A percentile compares a stretch with the other conserved stretches of the same genome.
Evolutionary conservation across 2,888 invertebrate genomes (phyloP).

Genomic region (Tipula confusa): DNA sequence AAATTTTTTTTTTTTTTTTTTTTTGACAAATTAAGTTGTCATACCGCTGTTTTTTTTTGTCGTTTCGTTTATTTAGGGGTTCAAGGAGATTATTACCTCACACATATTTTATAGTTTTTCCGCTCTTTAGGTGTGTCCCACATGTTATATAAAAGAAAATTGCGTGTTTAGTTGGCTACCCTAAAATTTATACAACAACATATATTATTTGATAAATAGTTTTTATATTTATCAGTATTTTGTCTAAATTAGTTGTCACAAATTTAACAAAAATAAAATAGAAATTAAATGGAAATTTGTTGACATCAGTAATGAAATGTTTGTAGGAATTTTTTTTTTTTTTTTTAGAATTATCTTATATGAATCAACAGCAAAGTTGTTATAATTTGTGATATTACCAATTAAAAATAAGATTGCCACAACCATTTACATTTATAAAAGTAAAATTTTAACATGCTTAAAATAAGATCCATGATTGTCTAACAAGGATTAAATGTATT

Average conservation of each 20-base stretch:
- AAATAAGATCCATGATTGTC: no score
- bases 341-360: no score
- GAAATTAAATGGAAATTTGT: not conserved
- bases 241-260: not conserved
- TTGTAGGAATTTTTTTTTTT: not conserved
- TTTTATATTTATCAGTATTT: not conserved
- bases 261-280: not conserved
- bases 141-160: not conserved
- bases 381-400: no score
- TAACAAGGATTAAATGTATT: no score
- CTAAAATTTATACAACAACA: not conserved
- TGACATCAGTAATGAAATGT: slow-evolving; percentile 3
- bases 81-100: not conserved
- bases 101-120: not conserved
- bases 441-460: no score
- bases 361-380: no score
- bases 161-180: not conserved
- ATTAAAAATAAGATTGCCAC: no score
- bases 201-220: slow-evolving; percentile 4
- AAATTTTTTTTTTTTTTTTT: not conserved
- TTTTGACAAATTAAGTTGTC: not conserved
- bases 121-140: not conserved
- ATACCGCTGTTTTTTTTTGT: not conserved
- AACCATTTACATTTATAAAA: no score
- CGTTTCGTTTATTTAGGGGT: not conserved